phyloP scores from a whole-genome alignment of 1,140 invertebrate species.

The Drosophila tsacasi region DNA sequence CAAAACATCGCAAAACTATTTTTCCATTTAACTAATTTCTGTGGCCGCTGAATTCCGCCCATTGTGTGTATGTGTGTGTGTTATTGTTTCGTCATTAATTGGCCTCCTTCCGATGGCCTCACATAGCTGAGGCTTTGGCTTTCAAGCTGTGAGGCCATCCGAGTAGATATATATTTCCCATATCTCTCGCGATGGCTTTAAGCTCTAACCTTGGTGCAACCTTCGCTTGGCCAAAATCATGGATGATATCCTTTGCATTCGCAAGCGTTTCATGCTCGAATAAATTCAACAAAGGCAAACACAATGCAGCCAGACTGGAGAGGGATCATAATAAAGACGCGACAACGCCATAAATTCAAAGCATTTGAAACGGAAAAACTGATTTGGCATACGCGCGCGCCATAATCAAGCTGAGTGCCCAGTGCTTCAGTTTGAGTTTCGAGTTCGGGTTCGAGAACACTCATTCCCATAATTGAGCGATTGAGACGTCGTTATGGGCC shows the following conservation, averaged over 20 bases:
- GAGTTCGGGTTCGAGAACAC: neutral
- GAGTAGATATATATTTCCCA: constrained; percentile 36
- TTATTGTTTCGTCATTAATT: constrained; percentile 75
- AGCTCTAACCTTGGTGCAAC: constrained; percentile 72
- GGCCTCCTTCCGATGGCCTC: constrained; percentile 52
- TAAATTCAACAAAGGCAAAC: constrained; percentile 70
- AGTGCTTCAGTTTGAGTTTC: constrained; percentile 3
- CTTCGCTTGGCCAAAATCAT: constrained; percentile 41
- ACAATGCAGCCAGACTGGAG: constrained; percentile 42
- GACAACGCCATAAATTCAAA: constrained; percentile 77
- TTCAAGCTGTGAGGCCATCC: constrained; percentile 12
- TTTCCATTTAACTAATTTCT: constrained; percentile 82
- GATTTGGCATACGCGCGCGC: constrained; percentile 59
- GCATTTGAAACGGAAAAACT: constrained; percentile 74
- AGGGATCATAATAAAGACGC: constrained; percentile 68
- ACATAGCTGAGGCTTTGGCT: constrained; percentile 26
- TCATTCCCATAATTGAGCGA: constrained; percentile 40
- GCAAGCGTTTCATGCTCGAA: constrained; percentile 56
- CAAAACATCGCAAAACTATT: constrained; percentile 77
- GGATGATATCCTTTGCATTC: constrained; percentile 48
- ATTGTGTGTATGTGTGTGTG: constrained; percentile 29
- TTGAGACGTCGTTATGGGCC: constrained; percentile 72
- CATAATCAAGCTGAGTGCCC: constrained; percentile 63
- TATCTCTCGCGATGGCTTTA: neutral
- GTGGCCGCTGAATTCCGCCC: constrained; percentile 58